Base-by-base conservation (phyloP, 2,888 invertebrate genomes). In the Heteromyza rotundicornis region DNA sequence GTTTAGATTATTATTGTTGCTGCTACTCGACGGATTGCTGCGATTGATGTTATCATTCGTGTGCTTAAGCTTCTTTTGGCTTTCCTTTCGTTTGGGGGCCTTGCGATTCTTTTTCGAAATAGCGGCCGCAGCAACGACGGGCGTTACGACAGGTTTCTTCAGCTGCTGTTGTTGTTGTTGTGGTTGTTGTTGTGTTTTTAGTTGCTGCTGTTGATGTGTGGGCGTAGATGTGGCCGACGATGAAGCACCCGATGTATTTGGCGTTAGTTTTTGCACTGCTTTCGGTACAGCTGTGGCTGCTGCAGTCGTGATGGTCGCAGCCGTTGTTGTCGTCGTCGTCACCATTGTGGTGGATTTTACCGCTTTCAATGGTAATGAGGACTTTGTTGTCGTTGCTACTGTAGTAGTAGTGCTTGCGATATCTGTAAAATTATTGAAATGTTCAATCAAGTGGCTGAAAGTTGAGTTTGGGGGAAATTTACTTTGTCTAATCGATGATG, bases 211-310 rank as follows among this genome's bases (percentile, higher is more conserved):
- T 40, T 70, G 68, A 57, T 76, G 78, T 14, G 77, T 75, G 8
- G 78, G 78, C 17, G 77, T 77, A 23, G 78, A 77, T 2, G 74
- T 67, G 1, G 77, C 63, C 27, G 77, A 77, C 22, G 78, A 78
- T 2, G 71, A 70, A 12, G 66, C 65, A 24, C 61, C 67, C 44
- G 73, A 67, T 40, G 65, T 55, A 53, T 63, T 60, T 55, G 60
- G 65, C 7, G 64, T 54, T 44, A 17, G 35, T 24, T 5, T 51
- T 23, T 19, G 36, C 22, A 23, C 35, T 3, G 32, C 53, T 23
- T 52, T 35, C 56, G 23, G 17, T 2, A 36, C 19, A 2, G 35
- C n/a, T 24, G 53, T 19, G 10, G 8, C 2, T 36, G 57, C 24
- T 36, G n/a, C 23, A 22, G 54, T 2, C 2, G 5, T 32, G 16